Percentiles rank a stretch among this genome's conserved stretches.
phyloP scores from a whole-genome alignment of 1,140 invertebrate species.

The Cydia strobilella region DNA sequence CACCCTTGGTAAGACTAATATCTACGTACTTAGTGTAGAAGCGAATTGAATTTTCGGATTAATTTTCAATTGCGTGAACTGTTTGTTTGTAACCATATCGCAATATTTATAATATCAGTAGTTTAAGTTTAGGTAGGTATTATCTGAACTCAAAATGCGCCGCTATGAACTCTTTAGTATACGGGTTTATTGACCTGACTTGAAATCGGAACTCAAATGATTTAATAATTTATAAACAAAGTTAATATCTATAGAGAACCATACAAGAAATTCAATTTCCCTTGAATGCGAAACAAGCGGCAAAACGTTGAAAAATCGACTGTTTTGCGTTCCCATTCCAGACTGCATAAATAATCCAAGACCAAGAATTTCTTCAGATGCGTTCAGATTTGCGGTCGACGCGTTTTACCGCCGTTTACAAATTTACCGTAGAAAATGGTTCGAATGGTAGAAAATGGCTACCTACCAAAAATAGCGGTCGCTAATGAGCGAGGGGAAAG shows the following conservation, averaged over 20 bases:
- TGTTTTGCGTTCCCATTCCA: constrained; percentile 11
- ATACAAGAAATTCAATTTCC: neutral
- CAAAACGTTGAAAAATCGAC: constrained; percentile 2
- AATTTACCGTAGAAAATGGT: constrained; percentile 47
- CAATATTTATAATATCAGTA: too few relatives aligned
- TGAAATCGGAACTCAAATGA: too few relatives aligned
- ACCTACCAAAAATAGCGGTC: constrained; percentile 60
- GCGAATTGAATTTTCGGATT: neutral
- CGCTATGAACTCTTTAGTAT: too few relatives aligned
- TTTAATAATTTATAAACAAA: too few relatives aligned
- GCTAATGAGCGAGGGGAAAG: constrained; percentile 61
- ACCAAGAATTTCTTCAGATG: constrained; percentile 12
- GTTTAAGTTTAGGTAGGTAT: too few relatives aligned
- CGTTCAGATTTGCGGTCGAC: constrained; percentile 51
- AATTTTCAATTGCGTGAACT: too few relatives aligned
- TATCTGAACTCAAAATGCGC: too few relatives aligned
- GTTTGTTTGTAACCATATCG: too few relatives aligned
- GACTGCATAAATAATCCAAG: constrained; percentile 11
- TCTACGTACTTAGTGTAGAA: neutral
- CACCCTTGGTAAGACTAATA: neutral
- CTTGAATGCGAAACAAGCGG: neutral
- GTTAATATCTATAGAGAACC: neutral
- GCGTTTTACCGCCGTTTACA: constrained; percentile 58
- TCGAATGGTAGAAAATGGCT: constrained; percentile 54
- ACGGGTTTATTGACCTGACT: too few relatives aligned